These are phyloP conservation scores for Gymnopithys bicolor DNA, from an alignment of 2,797 vertebrate species.

Conservation along the genomic window DNA sequence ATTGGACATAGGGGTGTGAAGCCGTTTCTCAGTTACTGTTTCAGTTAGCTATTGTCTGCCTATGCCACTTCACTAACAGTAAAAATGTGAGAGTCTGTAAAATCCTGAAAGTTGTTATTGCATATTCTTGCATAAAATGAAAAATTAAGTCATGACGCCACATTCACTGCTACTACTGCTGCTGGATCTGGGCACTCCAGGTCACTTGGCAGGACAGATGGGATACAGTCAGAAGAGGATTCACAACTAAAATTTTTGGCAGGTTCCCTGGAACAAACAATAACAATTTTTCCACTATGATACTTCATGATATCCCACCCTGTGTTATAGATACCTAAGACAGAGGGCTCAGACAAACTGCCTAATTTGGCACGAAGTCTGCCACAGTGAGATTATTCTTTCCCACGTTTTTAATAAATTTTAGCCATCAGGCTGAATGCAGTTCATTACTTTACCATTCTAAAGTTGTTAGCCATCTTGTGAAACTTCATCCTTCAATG, in stretches of 20 bases:
- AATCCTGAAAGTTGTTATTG: background rate
- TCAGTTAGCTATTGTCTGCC: background rate
- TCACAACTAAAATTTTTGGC: background rate
- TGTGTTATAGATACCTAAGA: background rate
- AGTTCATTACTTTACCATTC: background rate
- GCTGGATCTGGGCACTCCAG: background rate
- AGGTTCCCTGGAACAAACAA: background rate
- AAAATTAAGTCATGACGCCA: background rate
- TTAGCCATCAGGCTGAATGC: background rate
- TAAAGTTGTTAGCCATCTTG: background rate
- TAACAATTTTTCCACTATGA: background rate
- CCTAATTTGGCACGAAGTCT: background rate
- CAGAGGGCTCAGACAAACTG: background rate
- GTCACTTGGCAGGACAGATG: background rate
- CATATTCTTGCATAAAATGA: background rate
- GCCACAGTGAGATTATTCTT: background rate
- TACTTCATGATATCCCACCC: background rate
- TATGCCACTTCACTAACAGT: rapidly evolving
- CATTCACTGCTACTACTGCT: background rate
- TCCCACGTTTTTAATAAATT: background rate
- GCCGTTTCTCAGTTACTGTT: background rate
- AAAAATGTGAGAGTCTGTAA: background rate
- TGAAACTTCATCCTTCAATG: background rate
- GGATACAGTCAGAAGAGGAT: background rate
- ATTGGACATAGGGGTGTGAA: rapidly evolving